A percentile compares a stretch with the other conserved stretches of the same genome.
These are phyloP conservation scores for Pristis pectinata DNA, from an alignment of 2,797 vertebrate species.

Conservation along the genomic window DNA sequence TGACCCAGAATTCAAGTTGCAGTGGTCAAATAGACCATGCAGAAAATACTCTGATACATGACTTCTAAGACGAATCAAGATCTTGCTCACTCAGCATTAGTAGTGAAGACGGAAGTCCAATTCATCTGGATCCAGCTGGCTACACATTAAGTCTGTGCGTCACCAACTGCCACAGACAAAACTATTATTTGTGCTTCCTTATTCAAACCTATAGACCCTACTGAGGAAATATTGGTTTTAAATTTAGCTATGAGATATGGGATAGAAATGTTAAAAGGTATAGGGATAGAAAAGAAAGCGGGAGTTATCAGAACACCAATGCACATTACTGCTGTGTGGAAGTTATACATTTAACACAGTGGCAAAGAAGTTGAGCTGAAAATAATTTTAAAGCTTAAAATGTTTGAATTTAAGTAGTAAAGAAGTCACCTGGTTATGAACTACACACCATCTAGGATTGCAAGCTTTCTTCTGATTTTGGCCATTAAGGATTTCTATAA, in stretches of 20 bases:
- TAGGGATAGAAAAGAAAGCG: too few relatives aligned
- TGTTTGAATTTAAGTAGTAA: neutral
- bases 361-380: too few relatives aligned
- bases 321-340: neutral
- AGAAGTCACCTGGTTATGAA: neutral
- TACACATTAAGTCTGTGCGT: neutral
- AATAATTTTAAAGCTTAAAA: neutral
- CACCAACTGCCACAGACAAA: neutral
- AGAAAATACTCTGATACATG: neutral
- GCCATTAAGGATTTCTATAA: neutral
- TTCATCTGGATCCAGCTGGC: neutral
- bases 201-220: neutral
- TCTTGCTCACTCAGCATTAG: neutral
- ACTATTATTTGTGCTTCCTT: neutral
- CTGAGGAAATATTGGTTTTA: neutral
- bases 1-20: neutral
- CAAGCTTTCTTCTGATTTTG: neutral
- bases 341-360: too few relatives aligned
- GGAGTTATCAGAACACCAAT: neutral
- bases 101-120: neutral
- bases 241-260: neutral
- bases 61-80: neutral
- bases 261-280: neutral
- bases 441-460: neutral
- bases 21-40: neutral